phyloP scores from a whole-genome alignment of 1,140 invertebrate species.

The Tetraneura akinire region DNA sequence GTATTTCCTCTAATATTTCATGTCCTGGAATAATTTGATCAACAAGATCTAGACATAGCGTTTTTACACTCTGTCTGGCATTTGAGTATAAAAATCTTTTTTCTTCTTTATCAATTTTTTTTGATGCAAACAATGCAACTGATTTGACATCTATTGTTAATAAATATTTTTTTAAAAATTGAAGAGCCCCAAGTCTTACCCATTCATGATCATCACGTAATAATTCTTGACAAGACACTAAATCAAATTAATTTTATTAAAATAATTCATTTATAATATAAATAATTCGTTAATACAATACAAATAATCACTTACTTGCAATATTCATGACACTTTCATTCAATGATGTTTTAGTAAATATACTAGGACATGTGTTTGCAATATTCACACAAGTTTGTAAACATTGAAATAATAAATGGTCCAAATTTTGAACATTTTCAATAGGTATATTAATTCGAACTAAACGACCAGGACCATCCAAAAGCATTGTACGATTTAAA shows the following conservation, averaged over 20 bases:
- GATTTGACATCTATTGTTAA: slow-evolving; percentile 65
- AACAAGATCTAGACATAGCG: slow-evolving; percentile 55
- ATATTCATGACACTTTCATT: slow-evolving; percentile 60
- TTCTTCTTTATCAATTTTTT: slow-evolving; percentile 36
- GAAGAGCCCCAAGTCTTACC: slow-evolving; percentile 74
- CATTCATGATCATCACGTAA: slow-evolving; percentile 69
- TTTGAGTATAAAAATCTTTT: slow-evolving; percentile 27
- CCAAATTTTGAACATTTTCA: slow-evolving; percentile 60
- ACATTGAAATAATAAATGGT: slow-evolving; percentile 72
- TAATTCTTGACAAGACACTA: slow-evolving; percentile 62
- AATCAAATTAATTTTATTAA: slow-evolving; percentile 53
- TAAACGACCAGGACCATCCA: slow-evolving; percentile 58
- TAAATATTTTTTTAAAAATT: slow-evolving; percentile 74
- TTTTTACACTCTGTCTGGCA: slow-evolving; percentile 51
- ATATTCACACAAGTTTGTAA: slow-evolving; percentile 69
- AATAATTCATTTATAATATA: background rate
- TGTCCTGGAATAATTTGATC: slow-evolving; percentile 59
- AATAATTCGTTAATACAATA: slow-evolving; percentile 3
- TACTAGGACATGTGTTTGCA: slow-evolving; percentile 61
- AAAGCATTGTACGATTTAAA: slow-evolving; percentile 56
- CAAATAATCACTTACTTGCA: slow-evolving; percentile 60
- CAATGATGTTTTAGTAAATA: slow-evolving; percentile 62
- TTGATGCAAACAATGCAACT: slow-evolving; percentile 58
- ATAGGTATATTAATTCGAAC: slow-evolving; percentile 57
- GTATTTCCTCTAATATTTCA: slow-evolving; percentile 59